Evolutionary conservation across 2,888 invertebrate genomes (phyloP).

Genomic region (Scrobipalpa atriplicella): DNA sequence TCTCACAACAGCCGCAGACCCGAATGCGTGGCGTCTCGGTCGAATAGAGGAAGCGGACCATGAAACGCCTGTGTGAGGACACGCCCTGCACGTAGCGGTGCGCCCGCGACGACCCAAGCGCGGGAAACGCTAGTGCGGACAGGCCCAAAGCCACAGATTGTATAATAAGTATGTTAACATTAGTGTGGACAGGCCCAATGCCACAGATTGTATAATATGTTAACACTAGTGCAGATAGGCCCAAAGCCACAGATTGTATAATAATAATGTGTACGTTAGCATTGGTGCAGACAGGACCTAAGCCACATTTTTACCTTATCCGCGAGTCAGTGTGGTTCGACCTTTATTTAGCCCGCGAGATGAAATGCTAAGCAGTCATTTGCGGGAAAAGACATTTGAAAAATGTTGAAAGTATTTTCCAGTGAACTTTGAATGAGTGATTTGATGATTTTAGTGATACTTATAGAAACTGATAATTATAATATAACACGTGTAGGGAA

Average conservation of each 20-base stretch:
- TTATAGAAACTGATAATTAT: background rate
- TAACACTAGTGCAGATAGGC: background rate
- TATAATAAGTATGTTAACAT: background rate
- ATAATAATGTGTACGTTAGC: too few relatives aligned
- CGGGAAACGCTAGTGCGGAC: slow-evolving; percentile 51
- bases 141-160: background rate
- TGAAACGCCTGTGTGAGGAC: slow-evolving; percentile 89
- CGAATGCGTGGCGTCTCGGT: slow-evolving; percentile 91
- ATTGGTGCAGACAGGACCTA: background rate
- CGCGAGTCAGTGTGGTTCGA: background rate
- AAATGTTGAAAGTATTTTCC: background rate
- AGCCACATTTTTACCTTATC: background rate
- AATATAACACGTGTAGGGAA: background rate
- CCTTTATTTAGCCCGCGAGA: slow-evolving; percentile 1
- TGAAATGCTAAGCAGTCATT: background rate
- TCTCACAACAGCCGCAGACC: slow-evolving; percentile 84
- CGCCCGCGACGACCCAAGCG: slow-evolving; percentile 50
- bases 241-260: background rate
- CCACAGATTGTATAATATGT: too few relatives aligned
- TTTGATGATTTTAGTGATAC: slow-evolving; percentile 2
- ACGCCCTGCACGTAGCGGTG: slow-evolving; percentile 66
- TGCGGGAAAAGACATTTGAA: background rate
- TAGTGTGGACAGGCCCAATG: too few relatives aligned
- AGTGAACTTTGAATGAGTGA: background rate
- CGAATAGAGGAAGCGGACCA: slow-evolving; percentile 92